A percentile compares a stretch with the other conserved stretches of the same genome.
Conservation (phyloP, 2,797 vertebrate species). For the Anguilla obscura region DNA sequence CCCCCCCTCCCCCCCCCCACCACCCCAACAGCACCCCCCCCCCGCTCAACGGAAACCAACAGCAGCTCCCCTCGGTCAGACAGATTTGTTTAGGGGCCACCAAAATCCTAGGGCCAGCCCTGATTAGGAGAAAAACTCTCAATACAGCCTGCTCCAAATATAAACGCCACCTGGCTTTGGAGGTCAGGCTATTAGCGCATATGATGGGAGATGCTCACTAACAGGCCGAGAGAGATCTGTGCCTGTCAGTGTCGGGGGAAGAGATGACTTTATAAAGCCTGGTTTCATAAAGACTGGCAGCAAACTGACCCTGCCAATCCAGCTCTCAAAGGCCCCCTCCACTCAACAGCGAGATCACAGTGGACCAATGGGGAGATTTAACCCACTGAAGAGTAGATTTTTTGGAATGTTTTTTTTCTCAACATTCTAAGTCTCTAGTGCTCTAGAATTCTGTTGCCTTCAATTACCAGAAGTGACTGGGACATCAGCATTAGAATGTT, state of each 20-base stretch:
- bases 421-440: too few species aligned
- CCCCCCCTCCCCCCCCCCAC: too few species aligned
- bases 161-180: neutral
- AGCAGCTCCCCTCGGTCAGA: too few species aligned
- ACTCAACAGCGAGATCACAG: neutral
- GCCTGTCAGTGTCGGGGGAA: neutral
- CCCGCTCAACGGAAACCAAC: too few species aligned
- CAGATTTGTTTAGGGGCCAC: too few species aligned
- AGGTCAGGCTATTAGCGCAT: neutral
- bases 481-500: too few species aligned
- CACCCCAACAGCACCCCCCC: too few species aligned
- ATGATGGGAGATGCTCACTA: neutral
- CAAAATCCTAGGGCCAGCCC: too few species aligned
- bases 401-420: too few species aligned
- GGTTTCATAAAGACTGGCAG: neutral
- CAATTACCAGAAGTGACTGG: too few species aligned
- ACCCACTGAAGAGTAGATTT: too few species aligned
- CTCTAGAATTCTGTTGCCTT: too few species aligned
- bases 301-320: neutral
- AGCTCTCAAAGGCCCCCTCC: neutral
- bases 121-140: neutral
- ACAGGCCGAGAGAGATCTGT: neutral
- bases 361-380: neutral
- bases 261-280: neutral
- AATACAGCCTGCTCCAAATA: neutral